A percentile compares a stretch with the other conserved stretches of the same genome.
phyloP scores from a whole-genome alignment of 2,113 vertebrate genomes.

The Osmerus eperlanus region DNA sequence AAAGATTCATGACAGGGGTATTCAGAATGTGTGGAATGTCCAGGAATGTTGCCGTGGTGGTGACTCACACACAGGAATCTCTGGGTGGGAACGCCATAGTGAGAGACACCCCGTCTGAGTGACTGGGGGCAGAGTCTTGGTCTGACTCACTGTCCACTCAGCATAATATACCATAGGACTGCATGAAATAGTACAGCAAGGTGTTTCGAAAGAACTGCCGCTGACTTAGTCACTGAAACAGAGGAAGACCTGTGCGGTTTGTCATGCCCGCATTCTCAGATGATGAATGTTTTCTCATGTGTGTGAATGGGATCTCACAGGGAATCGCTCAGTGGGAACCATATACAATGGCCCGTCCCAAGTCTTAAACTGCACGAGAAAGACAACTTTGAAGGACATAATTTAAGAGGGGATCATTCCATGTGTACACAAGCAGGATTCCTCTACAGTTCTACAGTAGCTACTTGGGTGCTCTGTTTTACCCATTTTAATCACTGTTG shows the following conservation, averaged over 20 bases:
- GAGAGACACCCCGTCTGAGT: background rate
- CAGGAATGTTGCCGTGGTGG: background rate
- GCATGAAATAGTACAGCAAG: slow-evolving; percentile 23
- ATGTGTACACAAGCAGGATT: too few species aligned
- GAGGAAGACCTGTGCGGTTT: slow-evolving; percentile 19
- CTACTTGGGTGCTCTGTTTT: too few species aligned
- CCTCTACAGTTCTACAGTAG: too few species aligned
- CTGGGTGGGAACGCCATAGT: slow-evolving; percentile 28
- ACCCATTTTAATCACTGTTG: too few species aligned
- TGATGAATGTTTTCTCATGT: slow-evolving; percentile 24
- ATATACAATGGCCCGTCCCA: background rate
- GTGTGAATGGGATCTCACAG: background rate
- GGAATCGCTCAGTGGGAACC: background rate
- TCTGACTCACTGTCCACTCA: slow-evolving; percentile 64
- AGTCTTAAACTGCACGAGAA: too few species aligned
- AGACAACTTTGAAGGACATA: too few species aligned
- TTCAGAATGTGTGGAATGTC: background rate
- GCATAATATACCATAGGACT: slow-evolving; percentile 30
- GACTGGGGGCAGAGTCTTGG: slow-evolving; percentile 21
- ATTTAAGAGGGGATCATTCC: too few species aligned
- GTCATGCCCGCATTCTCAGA: slow-evolving; percentile 33
- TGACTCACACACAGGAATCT: slow-evolving; percentile 36
- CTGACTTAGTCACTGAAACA: slow-evolving; percentile 44
- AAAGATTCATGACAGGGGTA: too few species aligned
- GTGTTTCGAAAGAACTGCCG: slow-evolving; percentile 21